phyloP scores from a whole-genome alignment of 2,888 invertebrate genomes.

The Philaethria dido region DNA sequence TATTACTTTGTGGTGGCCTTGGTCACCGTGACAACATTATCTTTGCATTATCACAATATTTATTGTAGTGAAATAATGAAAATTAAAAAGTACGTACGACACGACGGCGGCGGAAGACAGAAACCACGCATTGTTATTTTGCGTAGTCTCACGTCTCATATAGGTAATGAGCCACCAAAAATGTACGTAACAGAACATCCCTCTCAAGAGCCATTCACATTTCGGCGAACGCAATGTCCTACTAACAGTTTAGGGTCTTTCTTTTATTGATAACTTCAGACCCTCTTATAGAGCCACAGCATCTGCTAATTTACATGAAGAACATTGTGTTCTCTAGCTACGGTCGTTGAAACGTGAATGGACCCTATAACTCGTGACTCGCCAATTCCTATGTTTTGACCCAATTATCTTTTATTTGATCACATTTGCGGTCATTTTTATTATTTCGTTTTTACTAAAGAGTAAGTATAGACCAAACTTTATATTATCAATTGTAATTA shows the following conservation, averaged over 20 bases:
- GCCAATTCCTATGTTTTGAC: conserved; percentile 25
- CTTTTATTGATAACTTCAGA: background rate
- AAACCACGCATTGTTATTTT: conserved; percentile 56
- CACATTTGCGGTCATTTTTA: background rate
- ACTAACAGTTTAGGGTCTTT: background rate
- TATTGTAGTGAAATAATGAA: conserved; percentile 27
- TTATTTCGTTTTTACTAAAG: background rate
- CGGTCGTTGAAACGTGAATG: conserved; percentile 42
- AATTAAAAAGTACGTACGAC: conserved; percentile 36
- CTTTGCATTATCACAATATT: conserved; percentile 56
- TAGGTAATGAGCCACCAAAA: conserved; percentile 38
- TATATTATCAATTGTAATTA: conserved; percentile 9
- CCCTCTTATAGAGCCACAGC: background rate
- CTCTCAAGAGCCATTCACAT: conserved; percentile 43
- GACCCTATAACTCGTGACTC: conserved; percentile 40
- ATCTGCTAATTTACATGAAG: conserved; percentile 12
- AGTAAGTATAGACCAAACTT: conserved; percentile 14
- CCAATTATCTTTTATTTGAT: background rate
- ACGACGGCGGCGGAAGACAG: conserved; percentile 49
- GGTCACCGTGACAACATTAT: conserved; percentile 59
- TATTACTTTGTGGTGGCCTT: conserved; percentile 53
- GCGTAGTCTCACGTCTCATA: conserved; percentile 30
- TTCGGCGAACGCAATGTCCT: conserved; percentile 36
- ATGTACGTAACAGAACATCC: conserved; percentile 48
- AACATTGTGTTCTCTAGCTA: conserved; percentile 11